Base-by-base conservation (phyloP, 2,888 invertebrate species). In the Rhagium mordax region DNA sequence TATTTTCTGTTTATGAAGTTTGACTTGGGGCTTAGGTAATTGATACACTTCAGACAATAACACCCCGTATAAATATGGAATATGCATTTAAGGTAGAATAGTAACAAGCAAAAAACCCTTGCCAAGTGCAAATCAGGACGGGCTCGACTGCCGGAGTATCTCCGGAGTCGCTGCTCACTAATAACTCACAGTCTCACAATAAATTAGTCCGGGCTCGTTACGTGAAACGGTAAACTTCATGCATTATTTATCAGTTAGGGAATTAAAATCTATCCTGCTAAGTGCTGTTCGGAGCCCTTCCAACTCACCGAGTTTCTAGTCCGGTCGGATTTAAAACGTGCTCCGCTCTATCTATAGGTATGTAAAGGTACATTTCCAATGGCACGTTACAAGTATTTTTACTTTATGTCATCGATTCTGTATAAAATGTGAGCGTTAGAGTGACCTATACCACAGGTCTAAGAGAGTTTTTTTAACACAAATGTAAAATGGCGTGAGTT, bases 161-260 rank as follows among this genome's bases (percentile, higher is more conserved):
- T 33, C 29, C 59, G 59, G 16, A 41, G 47, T 57, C 57, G 20
- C 57, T 51, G 33, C 21, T 55, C 74, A 65, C 77, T 78, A 78
- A 78, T 78, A 77, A 76, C 79, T 79, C 70, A 59, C 77, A 76
- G 75, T 72, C 78, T 76, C 74, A 77, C 78, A 74, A 81, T 79
- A 79, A 81, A 81, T 79, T 81, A 79, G 76, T 70, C 74, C 67
- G 60, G 59, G 73, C 74, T 70, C 77, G 75, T 78, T 81, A 81
- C 73, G 74, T 77, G 77, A 78, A 79, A 78, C 79, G 78, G 78
- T 77, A 78, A 79, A 77, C 79, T 77, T 73, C 76, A 79, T 80
- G 76, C 78, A 80, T 79, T 79, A 80, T 80, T 80, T 76, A 80
- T 79, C 65, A 79, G 74, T 59, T 10, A 16, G 59, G 59, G 59